phyloP scores from a whole-genome alignment of 1,140 invertebrate genomes.

The Meteorus sp. region DNA sequence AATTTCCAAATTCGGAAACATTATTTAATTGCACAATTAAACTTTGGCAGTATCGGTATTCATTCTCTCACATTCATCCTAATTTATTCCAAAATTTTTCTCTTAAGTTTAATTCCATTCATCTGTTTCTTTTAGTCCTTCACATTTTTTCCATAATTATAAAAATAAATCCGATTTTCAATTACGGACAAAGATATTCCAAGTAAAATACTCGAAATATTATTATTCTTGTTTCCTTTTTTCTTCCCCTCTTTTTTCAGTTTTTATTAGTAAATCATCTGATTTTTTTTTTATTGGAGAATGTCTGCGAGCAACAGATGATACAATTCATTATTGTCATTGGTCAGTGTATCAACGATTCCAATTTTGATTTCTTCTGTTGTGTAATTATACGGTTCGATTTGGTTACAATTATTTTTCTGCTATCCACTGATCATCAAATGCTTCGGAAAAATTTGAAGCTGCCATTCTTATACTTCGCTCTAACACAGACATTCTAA shows the following conservation, averaged over 20 bases:
- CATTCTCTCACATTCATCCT: slow-evolving; percentile 35
- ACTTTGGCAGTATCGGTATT: slow-evolving; percentile 9
- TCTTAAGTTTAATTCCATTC: slow-evolving; percentile 48
- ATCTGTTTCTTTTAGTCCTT: no score
- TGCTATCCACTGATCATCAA: no score
- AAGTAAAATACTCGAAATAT: slow-evolving; percentile 37
- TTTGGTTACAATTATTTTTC: no score
- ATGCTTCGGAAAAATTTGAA: no score
- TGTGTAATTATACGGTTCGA: no score
- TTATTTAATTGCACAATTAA: slow-evolving; percentile 2
- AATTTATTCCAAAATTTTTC: slow-evolving; percentile 49
- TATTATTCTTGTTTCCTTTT: slow-evolving; percentile 32
- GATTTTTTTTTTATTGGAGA: slow-evolving; percentile 24
- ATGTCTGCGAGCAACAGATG: slow-evolving; percentile 6
- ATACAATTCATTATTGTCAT: no score
- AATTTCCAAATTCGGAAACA: no score
- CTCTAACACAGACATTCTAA: no score
- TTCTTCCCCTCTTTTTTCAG: slow-evolving; percentile 34
- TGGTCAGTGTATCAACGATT: no score
- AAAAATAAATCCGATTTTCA: slow-evolving; percentile 29
- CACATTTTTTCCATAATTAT: slow-evolving; percentile 30
- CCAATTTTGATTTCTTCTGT: slow-evolving; percentile 13
- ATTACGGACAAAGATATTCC: slow-evolving; percentile 40
- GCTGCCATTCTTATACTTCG: no score
- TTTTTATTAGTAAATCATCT: no score